Conservation (phyloP, 2,113 vertebrate species). For the Hipposideros armiger region DNA sequence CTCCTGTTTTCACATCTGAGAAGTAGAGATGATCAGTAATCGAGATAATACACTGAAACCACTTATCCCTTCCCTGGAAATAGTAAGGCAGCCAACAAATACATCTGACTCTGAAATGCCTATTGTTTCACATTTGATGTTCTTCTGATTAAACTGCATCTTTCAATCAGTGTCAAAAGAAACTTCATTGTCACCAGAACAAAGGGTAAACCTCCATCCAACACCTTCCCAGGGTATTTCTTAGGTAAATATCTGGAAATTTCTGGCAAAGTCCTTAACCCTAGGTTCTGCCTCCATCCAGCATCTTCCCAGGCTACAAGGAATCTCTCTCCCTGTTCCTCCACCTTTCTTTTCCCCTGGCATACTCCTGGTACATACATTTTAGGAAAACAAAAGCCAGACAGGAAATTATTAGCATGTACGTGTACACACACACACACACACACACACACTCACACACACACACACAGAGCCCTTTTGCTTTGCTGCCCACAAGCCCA, state of each 20-base stretch:
- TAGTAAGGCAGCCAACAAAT: not conserved
- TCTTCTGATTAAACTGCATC: not conserved
- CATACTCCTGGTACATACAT: not conserved
- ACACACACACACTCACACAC: too few species aligned
- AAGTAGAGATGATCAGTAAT: not conserved
- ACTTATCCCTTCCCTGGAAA: not conserved
- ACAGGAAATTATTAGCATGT: not conserved
- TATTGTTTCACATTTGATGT: not conserved
- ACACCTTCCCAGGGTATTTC: not conserved
- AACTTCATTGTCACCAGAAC: not conserved
- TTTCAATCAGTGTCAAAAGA: not conserved
- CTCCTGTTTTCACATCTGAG: not conserved
- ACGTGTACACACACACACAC: too few species aligned
- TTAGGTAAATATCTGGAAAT: not conserved
- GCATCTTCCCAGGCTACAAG: not conserved
- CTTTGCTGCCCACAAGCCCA: not conserved
- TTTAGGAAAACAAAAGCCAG: not conserved
- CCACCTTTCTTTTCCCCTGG: not conserved
- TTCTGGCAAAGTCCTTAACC: not conserved
- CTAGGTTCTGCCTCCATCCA: not conserved
- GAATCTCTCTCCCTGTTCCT: not conserved
- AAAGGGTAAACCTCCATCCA: not conserved
- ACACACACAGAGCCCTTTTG: not conserved
- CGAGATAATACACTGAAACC: not conserved
- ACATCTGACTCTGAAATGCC: not conserved